Evolutionary conservation across 37 sponge, comb jelly and placozoan genomes (phyloP), one percentile per base, ranked within the genome.

Genomic region (Mnemiopsis leidyi): DNA sequence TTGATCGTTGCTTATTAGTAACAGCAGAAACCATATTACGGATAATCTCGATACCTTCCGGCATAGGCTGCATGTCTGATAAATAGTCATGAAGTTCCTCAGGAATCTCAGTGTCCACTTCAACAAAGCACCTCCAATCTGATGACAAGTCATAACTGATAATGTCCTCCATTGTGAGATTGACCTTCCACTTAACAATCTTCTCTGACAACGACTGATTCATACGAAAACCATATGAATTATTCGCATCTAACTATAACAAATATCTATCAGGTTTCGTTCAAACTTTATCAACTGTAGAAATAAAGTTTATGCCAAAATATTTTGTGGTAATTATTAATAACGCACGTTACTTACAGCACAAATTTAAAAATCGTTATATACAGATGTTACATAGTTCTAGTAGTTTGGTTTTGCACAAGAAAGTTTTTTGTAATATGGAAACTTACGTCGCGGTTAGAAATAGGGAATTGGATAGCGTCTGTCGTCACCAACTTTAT

Each of bases 81-180:
- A 69, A 36, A 24, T 69, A 20, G 30, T 93, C 75, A 32, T 93
- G 93, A 18, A 93, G 38, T 23, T 93, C 75, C 3, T 25, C 2
- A n/a, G 73, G 73, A 23, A 71, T 71, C 21, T 23, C 73, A 29
- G 26, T 2, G 34, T 93, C 93, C 1, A n/a, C 69, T 75, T 93
- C 75, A 16, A 93, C 3, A 26, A 69, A 23, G 16, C 16, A 31
- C 21, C 37, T 38, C 21, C 7, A 0, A 32, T 71, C 25, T 29
- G 29, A 25, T 3, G 23, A 3, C 26, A 3, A 25, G 26, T 71
- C 73, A 3, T 3, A 7, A 3, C 23, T 71, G 73, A 71, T 7
- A 30, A 71, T 71, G 26, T n/a, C 16, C 26, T 25, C 5, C 29
- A 71, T 29, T 3, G 26, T 29, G 20, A 13, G 13, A 20, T 13